Evolutionary conservation across 2,113 vertebrate genomes (phyloP), one percentile per base, ranked within the genome.

Genomic region (Trogon surrucura): DNA sequence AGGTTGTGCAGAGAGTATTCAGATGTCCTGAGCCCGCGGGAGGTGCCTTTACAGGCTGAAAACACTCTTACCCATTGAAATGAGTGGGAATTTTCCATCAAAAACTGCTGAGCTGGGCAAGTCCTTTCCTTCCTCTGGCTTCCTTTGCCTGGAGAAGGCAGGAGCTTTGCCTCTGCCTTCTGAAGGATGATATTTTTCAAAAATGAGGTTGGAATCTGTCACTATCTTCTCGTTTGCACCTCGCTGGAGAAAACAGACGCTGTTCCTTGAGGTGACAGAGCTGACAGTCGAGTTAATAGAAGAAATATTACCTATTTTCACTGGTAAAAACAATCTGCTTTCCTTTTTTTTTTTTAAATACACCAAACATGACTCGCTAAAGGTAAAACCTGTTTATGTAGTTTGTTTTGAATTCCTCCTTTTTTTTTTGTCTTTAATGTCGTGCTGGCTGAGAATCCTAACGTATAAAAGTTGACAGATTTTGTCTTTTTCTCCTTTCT

Each of bases 241-340:
- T 65, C 15, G 4, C 17, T 45, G 58, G 20, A 36, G 41, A 19
- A 29, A 6, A 5, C 14, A 8, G 22, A 3, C 0, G 0, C 7
- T 69, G 27, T 13, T 57, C 15, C 32, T 62, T 20, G 34, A 64
- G 30, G 53, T 66, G 41, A 32, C 36, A 53, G 12, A 14, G 38
- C 25, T 77, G 62, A 60, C 34, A 30, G 19, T 10, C 57, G 22
- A 41, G 27, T 51, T 61, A 5, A 7, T n/a, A 1, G 2, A 20
- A 54, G 22, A 65, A 56, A 38, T 17, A 38, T 27, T 38, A 7
- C 10, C 8, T 47, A 7, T 30, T 62, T 71, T 69, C 64, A 32
- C 32, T 6, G 14, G 16, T 47, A 30, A 70, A 85, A 89, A 80
- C 3, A 51, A 32, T 48, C 9, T 78, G 10, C 26, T 19, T n/a